These are phyloP conservation scores for Anarrhichthys ocellatus DNA, from an alignment of 2,113 vertebrate genomes.

Conservation along the genomic window DNA sequence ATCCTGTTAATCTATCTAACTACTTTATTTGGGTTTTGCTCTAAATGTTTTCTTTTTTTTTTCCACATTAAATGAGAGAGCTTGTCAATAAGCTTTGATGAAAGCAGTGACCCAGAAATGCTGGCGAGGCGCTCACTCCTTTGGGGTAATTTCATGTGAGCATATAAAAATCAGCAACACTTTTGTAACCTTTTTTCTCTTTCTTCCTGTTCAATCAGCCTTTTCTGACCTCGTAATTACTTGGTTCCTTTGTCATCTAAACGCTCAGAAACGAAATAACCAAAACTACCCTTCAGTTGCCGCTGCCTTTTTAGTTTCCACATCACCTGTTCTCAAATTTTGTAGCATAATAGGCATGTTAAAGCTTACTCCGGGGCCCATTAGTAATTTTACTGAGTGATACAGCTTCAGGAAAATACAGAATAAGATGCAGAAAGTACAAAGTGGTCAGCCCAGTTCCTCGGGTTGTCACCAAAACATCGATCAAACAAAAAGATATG, in stretches of 20 bases:
- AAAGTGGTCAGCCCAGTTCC: not conserved
- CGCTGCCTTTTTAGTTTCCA: not conserved
- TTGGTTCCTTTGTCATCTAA: conserved; percentile 4
- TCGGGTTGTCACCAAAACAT: not conserved
- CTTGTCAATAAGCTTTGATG: conserved; percentile 12
- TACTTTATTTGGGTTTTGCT: conserved; percentile 53
- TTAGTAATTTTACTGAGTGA: conserved; percentile 15
- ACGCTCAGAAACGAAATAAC: not conserved
- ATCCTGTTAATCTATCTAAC: conserved; percentile 57
- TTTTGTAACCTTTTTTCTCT: conserved; percentile 39
- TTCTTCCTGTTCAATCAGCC: conserved; percentile 4
- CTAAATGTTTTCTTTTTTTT: conserved; percentile 1
- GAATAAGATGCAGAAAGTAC: not conserved
- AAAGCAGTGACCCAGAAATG: conserved; percentile 39
- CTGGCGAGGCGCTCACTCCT: conserved; percentile 5
- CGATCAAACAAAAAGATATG: not conserved
- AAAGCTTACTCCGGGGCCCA: not conserved
- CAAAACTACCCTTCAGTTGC: not conserved
- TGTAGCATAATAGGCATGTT: not conserved
- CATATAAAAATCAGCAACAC: conserved; percentile 27
- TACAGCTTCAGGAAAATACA: not conserved
- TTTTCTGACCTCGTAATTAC: not conserved
- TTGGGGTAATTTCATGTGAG: conserved; percentile 23
- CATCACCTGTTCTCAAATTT: not conserved
- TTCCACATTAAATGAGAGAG: conserved; percentile 21